Percentiles rank a stretch among this genome's conserved stretches.
Evolutionary conservation across 2,888 invertebrate species (phyloP).

Genomic region (Sphinx pinastri): DNA sequence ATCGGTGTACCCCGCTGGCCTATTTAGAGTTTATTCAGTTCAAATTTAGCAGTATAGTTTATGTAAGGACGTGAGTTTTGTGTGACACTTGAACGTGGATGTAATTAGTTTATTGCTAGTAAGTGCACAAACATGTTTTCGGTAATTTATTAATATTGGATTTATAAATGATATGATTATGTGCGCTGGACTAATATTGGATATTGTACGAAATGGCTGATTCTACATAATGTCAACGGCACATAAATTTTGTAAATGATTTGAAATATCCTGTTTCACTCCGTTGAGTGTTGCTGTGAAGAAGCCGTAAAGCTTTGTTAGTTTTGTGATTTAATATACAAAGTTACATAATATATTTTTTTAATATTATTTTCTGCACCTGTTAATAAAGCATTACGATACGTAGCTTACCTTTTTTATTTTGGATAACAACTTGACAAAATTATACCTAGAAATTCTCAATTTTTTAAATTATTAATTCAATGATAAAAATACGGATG

Average conservation of each 20-base stretch:
- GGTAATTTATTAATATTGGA: not conserved
- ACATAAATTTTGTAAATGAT: not conserved
- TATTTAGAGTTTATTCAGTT: constrained; percentile 33
- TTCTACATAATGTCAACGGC: not conserved
- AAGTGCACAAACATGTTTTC: not conserved
- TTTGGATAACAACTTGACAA: not conserved
- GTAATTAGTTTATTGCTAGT: constrained; percentile 26
- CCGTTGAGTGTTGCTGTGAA: not conserved
- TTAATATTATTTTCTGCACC: constrained; percentile 62
- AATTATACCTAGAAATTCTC: not conserved
- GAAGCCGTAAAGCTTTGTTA: constrained; percentile 34
- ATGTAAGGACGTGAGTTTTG: not conserved
- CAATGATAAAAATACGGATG: not conserved
- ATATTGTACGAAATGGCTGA: not conserved
- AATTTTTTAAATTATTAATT: not conserved
- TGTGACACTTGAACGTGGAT: constrained; percentile 26
- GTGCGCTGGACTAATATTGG: not conserved
- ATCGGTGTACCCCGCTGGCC: constrained; percentile 30
- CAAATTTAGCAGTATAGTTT: constrained; percentile 30
- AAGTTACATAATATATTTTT: constrained; percentile 59
- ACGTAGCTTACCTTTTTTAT: constrained; percentile 17
- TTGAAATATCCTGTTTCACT: no score
- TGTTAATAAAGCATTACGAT: constrained; percentile 65
- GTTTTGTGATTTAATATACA: constrained; percentile 55
- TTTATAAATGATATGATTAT: not conserved